phyloP scores from a whole-genome alignment of 1,140 invertebrate species.

The Rhagoletis zephyria region DNA sequence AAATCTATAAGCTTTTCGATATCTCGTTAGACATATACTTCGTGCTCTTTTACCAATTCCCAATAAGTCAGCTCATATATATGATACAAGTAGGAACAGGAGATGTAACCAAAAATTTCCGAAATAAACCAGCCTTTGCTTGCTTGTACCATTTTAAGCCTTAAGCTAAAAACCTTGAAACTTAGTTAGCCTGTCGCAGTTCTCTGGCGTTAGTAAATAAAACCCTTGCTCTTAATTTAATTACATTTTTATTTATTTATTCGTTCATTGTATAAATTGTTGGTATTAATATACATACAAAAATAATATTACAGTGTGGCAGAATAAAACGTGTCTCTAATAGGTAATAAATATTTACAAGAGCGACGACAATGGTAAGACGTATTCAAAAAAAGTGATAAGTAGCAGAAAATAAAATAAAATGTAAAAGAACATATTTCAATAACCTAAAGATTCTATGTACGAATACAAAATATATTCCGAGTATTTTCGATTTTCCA shows the following conservation, averaged over 20 bases:
- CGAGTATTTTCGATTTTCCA: conserved; percentile 33
- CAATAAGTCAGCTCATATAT: too few relatives aligned
- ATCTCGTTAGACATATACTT: too few relatives aligned
- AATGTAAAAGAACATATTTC: background rate
- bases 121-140: too few relatives aligned
- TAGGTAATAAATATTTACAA: conserved; percentile 50
- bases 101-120: too few relatives aligned
- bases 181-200: too few relatives aligned
- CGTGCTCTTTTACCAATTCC: too few relatives aligned
- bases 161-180: too few relatives aligned
- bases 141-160: too few relatives aligned
- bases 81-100: too few relatives aligned
- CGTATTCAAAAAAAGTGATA: background rate
- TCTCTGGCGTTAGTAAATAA: background rate
- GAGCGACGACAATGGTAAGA: background rate
- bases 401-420: conserved; percentile 2
- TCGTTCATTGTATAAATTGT: conserved; percentile 49
- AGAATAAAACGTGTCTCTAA: conserved; percentile 13
- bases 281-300: conserved; percentile 30
- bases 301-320: conserved; percentile 38
- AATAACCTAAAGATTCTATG: background rate
- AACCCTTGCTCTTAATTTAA: background rate
- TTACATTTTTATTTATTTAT: conserved; percentile 52
- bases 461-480: background rate
- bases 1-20: too few relatives aligned